phyloP scores from a whole-genome alignment of 2,888 invertebrate genomes.

The Chouioia cunea region DNA sequence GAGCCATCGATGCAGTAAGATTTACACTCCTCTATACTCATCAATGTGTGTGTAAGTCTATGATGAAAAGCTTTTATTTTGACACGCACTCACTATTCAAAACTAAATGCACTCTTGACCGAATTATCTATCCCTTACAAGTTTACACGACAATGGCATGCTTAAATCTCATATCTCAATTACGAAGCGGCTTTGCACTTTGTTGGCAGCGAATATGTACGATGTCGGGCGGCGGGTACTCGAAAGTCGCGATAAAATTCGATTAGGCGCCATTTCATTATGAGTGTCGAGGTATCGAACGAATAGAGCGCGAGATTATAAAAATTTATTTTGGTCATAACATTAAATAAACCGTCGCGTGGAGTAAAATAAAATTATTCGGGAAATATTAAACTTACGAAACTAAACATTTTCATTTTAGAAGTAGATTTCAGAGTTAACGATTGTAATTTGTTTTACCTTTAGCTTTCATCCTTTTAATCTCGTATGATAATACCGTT shows the following conservation, averaged over 20 bases:
- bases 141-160: conserved; percentile 3
- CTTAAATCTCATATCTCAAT: conserved; percentile 17
- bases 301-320: neutral
- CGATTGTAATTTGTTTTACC: conserved; percentile 78
- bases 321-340: neutral
- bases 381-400: too few relatives aligned
- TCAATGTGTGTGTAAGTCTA: too few relatives aligned
- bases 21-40: too few relatives aligned
- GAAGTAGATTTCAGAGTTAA: conserved; percentile 27
- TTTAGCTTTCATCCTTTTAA: conserved; percentile 83
- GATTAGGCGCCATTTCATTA: conserved; percentile 85
- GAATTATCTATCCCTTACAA: conserved; percentile 12
- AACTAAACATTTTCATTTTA: conserved; percentile 1
- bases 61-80: too few relatives aligned
- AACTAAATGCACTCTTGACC: neutral
- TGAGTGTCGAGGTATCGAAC: neutral
- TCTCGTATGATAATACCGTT: too few relatives aligned
- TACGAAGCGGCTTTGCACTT: conserved; percentile 24
- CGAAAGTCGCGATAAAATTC: conserved; percentile 78
- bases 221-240: conserved; percentile 47
- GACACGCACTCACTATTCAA: too few relatives aligned
- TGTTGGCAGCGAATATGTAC: conserved; percentile 10
- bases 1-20: neutral
- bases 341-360: too few relatives aligned
- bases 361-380: too few relatives aligned